Evolutionary conservation across 2,113 vertebrate genomes (phyloP).

Genomic region (Camelus dromedarius): DNA sequence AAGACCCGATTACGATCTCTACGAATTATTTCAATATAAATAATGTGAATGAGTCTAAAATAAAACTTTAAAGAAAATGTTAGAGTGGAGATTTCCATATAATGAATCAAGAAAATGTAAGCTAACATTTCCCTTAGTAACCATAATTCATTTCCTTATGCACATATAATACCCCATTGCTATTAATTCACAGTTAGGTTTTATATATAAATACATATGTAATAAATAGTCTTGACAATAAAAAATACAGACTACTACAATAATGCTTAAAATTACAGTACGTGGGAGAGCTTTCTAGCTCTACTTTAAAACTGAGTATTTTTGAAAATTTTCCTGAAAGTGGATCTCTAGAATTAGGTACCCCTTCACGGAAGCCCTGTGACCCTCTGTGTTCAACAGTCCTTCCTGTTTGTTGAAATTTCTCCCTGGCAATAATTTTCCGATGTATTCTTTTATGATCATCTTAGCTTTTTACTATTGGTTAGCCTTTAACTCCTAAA

Average conservation of each 20-base stretch:
- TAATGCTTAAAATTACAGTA: background rate
- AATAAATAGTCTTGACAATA: background rate
- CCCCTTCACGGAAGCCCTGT: rapidly evolving
- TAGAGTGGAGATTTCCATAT: background rate
- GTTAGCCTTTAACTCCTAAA: background rate
- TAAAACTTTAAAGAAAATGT: slow-evolving; percentile 19
- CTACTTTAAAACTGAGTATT: background rate
- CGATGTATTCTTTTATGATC: background rate
- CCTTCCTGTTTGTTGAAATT: background rate
- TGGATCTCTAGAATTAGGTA: background rate
- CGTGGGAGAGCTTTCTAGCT: background rate
- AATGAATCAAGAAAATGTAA: slow-evolving; percentile 23
- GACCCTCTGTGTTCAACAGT: background rate
- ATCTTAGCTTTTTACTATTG: background rate
- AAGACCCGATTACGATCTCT: background rate
- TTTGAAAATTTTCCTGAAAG: background rate
- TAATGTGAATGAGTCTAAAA: slow-evolving; percentile 22
- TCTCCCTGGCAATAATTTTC: background rate
- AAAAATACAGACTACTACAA: background rate
- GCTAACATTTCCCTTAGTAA: background rate
- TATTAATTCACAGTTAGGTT: slow-evolving; percentile 35
- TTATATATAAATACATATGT: background rate
- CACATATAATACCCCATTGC: background rate
- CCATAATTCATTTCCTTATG: background rate
- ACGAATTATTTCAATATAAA: slow-evolving; percentile 43